phyloP scores from a whole-genome alignment of 2,888 invertebrate genomes.

The Eristalis tenax region DNA sequence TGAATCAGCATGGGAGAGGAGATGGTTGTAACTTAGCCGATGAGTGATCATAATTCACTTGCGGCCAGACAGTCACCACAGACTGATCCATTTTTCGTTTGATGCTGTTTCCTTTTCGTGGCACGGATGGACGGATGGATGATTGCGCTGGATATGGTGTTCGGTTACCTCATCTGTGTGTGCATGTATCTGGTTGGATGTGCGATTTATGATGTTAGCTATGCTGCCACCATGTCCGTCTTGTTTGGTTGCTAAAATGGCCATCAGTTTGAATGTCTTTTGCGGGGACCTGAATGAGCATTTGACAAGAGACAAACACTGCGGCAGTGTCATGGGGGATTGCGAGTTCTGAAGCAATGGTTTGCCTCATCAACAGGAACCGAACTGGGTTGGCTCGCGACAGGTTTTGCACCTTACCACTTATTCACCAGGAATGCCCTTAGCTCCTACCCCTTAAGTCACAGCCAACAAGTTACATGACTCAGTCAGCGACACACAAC shows the following conservation, averaged over 20 bases:
- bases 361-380: too few relatives aligned
- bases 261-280: background rate
- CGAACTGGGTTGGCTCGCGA: too few relatives aligned
- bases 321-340: too few relatives aligned
- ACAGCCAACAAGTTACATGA: background rate
- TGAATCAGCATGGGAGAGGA: constrained; percentile 5
- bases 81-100: constrained; percentile 45
- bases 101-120: constrained; percentile 11
- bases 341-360: too few relatives aligned
- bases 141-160: background rate
- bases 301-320: background rate
- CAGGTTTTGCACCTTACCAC: background rate
- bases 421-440: background rate
- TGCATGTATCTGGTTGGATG: background rate
- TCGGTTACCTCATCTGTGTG: background rate
- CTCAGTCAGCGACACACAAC: background rate
- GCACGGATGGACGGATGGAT: background rate
- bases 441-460: background rate
- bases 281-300: background rate
- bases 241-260: background rate
- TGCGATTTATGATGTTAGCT: background rate
- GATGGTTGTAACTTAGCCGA: constrained; percentile 25
- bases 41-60: constrained; percentile 42
- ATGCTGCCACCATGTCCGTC: background rate
- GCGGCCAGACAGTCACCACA: background rate